Conservation (phyloP, 2,888 invertebrate species). For the Lasioglossum zephyrum region DNA sequence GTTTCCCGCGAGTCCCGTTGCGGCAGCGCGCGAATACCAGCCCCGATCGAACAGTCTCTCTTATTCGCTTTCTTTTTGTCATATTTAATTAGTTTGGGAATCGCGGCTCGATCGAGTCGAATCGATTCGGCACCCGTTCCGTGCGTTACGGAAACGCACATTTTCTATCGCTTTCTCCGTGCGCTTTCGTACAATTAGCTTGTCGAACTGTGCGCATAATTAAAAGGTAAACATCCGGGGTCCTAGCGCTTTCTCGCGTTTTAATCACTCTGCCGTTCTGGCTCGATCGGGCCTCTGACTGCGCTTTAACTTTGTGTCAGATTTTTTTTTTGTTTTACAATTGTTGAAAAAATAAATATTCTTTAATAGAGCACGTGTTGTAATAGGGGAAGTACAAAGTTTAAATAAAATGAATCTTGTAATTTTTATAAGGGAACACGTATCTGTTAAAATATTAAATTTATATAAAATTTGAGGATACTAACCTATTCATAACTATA, state of each 20-base stretch:
- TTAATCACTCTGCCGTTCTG: not conserved
- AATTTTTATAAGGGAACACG: too few relatives aligned
- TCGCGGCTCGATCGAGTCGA: constrained; percentile 11
- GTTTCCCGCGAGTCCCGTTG: not conserved
- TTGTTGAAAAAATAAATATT: too few relatives aligned
- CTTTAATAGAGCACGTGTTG: too few relatives aligned
- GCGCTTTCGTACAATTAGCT: constrained; percentile 14
- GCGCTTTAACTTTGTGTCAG: not conserved
- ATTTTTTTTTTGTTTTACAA: too few relatives aligned
- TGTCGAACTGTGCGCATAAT: constrained; percentile 26
- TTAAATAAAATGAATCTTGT: too few relatives aligned
- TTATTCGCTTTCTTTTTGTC: not conserved
- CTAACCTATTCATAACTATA: too few relatives aligned
- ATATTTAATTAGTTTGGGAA: constrained; percentile 1
- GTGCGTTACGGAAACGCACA: not conserved
- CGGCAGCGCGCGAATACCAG: not conserved
- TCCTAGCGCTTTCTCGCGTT: constrained; percentile 10
- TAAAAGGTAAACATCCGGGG: constrained; percentile 9
- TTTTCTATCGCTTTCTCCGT: constrained; percentile 36
- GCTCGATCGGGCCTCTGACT: not conserved
- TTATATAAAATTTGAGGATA: too few relatives aligned
- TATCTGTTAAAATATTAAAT: too few relatives aligned
- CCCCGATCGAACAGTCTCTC: not conserved
- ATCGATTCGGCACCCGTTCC: not conserved
- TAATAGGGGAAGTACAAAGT: too few relatives aligned